A percentile compares a stretch with the other conserved stretches of the same genome.
Evolutionary conservation across 2,113 vertebrate genomes (phyloP).

Genomic region (Xyrauchen texanus): DNA sequence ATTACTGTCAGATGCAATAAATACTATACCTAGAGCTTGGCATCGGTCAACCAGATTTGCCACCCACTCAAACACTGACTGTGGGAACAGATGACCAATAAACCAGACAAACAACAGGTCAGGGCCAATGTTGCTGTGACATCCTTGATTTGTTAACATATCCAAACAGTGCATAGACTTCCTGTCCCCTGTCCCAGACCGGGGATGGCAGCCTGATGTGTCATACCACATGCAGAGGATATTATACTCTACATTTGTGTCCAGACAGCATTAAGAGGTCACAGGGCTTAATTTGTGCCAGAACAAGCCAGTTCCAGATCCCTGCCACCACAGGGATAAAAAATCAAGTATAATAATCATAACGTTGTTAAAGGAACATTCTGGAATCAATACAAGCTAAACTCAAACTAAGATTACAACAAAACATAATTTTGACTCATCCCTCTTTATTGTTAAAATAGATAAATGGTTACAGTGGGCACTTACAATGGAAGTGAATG

Average conservation of each 20-base stretch:
- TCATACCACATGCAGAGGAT: neutral
- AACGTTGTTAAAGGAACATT: no score
- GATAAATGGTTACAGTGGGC: no score
- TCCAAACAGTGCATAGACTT: constrained; percentile 62
- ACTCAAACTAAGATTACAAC: no score
- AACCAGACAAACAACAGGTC: constrained; percentile 53
- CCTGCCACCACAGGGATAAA: neutral
- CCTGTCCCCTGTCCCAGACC: constrained; percentile 32
- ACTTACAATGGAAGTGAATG: no score
- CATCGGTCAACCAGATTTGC: constrained; percentile 44
- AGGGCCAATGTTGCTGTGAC: constrained; percentile 48
- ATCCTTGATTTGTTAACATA: constrained; percentile 68
- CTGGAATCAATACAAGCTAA: no score
- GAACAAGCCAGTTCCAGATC: neutral
- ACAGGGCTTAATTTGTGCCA: neutral
- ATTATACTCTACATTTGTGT: neutral
- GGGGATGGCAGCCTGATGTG: constrained; percentile 16
- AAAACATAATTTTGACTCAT: no score
- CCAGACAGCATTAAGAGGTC: constrained; percentile 7
- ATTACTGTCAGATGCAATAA: constrained; percentile 62
- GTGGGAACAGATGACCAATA: constrained; percentile 46
- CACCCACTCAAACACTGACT: constrained; percentile 16
- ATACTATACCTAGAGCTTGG: constrained; percentile 17
- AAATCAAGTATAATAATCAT: no score
- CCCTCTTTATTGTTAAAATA: no score